Evolutionary conservation across 92 coral and sea anemone species (phyloP).

Genomic region (Siderastrea radians): DNA sequence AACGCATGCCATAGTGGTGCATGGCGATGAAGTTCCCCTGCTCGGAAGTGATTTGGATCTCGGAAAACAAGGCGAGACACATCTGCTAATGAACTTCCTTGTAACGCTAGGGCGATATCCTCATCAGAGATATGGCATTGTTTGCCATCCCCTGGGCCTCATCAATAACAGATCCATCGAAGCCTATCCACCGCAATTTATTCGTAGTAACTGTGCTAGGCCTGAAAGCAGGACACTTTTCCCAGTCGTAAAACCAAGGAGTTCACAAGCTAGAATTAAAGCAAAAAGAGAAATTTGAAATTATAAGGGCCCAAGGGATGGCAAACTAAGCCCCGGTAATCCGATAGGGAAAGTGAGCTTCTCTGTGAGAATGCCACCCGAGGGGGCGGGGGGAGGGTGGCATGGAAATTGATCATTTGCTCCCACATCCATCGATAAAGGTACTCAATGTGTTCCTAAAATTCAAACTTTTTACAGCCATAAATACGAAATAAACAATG

Average conservation of each 20-base stretch:
- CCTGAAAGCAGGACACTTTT: constrained; percentile 2
- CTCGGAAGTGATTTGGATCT: constrained; percentile 4
- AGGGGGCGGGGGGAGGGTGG: not conserved
- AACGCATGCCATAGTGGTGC: not conserved
- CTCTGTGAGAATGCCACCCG: constrained; percentile 18
- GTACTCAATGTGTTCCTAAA: not conserved
- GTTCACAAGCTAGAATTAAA: constrained; percentile 3
- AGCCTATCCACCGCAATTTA: not conserved
- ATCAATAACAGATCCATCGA: constrained; percentile 13
- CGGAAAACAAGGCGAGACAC: constrained; percentile 14
- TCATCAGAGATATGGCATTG: constrained; percentile 3
- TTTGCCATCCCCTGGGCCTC: constrained; percentile 15
- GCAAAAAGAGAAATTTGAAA: not conserved
- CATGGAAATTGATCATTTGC: not conserved
- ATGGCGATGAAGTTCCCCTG: not conserved
- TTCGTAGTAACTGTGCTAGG: not conserved
- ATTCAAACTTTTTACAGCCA: not conserved
- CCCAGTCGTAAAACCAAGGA: constrained; percentile 6
- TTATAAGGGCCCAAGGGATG: constrained; percentile 1
- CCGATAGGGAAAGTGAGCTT: constrained; percentile 17
- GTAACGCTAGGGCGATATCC: constrained; percentile 4
- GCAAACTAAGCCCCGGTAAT: not conserved
- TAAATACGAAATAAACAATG: not conserved
- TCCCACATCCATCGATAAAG: not conserved
- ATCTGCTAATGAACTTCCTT: constrained; percentile 9